These are phyloP conservation scores for Barnardius zonarius DNA, from an alignment of 2,113 vertebrate genomes.

Conservation along the genomic window DNA sequence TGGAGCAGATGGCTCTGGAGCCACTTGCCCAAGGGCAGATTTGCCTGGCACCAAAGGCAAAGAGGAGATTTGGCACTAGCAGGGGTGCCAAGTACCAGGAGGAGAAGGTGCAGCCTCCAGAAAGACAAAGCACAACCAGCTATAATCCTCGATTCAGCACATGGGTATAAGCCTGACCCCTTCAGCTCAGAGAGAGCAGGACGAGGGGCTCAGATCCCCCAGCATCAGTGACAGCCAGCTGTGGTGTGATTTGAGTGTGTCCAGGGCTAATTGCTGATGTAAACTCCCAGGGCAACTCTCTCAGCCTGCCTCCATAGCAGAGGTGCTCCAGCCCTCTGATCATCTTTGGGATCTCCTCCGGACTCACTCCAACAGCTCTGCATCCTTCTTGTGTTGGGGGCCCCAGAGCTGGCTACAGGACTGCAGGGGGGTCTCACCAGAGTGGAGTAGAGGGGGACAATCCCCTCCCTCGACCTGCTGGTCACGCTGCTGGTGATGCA, in stretches of 20 bases:
- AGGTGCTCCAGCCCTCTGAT: background rate
- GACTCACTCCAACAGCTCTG: background rate
- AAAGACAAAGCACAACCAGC: background rate
- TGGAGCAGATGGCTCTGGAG: background rate
- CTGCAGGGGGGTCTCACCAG: background rate
- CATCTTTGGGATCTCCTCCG: background rate
- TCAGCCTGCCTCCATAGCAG: background rate
- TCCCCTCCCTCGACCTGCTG: background rate
- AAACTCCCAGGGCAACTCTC: background rate
- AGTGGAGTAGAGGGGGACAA: background rate
- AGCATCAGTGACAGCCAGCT: background rate
- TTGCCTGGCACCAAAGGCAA: background rate
- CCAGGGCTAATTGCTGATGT: background rate
- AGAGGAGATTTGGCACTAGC: background rate
- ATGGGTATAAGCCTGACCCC: background rate
- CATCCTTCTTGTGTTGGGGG: background rate
- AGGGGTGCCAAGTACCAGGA: background rate
- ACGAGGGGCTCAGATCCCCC: accelerated
- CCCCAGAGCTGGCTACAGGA: background rate
- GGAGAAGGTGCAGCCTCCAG: background rate
- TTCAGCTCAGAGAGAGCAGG: background rate
- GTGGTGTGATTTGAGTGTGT: background rate
- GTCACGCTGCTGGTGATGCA: background rate
- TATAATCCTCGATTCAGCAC: background rate
- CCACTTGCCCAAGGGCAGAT: background rate